Conservation (phyloP, 2,113 vertebrate genomes). For the Cercopithecus mona region DNA sequence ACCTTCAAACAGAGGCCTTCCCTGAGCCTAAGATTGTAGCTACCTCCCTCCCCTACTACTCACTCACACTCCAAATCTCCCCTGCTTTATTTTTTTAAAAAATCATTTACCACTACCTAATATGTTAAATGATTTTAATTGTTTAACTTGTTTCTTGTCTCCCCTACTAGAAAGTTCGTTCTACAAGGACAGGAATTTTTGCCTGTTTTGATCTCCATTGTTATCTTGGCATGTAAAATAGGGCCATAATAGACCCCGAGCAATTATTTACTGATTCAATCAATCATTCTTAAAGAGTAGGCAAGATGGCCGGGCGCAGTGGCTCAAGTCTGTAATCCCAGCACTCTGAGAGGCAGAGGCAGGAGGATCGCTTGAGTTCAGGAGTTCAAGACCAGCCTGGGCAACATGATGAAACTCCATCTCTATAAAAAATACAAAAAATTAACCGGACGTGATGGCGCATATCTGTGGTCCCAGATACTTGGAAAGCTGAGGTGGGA, state of each 20-base stretch:
- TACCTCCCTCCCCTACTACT: background rate
- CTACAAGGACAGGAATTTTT: background rate
- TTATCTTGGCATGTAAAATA: background rate
- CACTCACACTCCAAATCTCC: background rate
- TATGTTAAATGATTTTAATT: background rate
- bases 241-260: background rate
- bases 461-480: too few relatives aligned
- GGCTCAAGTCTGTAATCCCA: too few relatives aligned
- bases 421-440: too few relatives aligned
- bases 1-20: background rate
- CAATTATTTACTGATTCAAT: background rate
- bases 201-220: background rate
- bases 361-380: too few relatives aligned
- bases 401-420: too few relatives aligned
- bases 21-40: background rate
- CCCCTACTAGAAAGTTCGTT: background rate
- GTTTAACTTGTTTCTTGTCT: background rate
- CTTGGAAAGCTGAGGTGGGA: too few relatives aligned
- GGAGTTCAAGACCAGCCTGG: too few relatives aligned
- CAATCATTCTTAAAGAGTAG: conserved; percentile 36
- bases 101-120: background rate
- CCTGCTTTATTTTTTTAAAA: background rate
- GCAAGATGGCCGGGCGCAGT: too few relatives aligned
- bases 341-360: too few relatives aligned
- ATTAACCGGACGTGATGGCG: too few relatives aligned